phyloP scores from a whole-genome alignment of 1,140 invertebrate species.

The Drosophila nigromelanica region DNA sequence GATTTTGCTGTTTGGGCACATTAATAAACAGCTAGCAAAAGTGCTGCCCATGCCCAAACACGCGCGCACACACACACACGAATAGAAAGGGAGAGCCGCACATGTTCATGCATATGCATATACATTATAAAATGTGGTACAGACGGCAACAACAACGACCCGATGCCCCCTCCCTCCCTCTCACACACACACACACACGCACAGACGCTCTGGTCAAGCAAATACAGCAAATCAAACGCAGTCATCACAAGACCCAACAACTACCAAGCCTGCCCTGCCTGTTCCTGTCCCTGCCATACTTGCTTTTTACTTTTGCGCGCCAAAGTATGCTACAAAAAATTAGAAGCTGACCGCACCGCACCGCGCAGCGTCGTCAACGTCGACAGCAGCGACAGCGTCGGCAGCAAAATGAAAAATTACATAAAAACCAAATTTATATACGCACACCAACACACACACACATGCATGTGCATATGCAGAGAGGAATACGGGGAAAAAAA shows the following conservation, averaged over 20 bases:
- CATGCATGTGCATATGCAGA: constrained; percentile 29
- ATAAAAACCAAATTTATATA: constrained; percentile 75
- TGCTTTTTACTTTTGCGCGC: constrained; percentile 46
- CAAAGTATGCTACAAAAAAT: constrained; percentile 61
- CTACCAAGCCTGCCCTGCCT: not conserved
- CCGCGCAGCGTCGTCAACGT: constrained; percentile 12
- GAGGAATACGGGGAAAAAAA: constrained; percentile 9
- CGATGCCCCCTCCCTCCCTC: not conserved
- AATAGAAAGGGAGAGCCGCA: constrained; percentile 5
- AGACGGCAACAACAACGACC: constrained; percentile 27
- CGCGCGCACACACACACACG: constrained; percentile 1
- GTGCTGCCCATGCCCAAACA: constrained; percentile 35
- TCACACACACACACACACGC: constrained; percentile 21
- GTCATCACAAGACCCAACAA: constrained; percentile 25
- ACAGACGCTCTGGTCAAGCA: constrained; percentile 45
- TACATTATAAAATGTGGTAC: constrained; percentile 53
- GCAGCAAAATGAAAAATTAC: constrained; percentile 74
- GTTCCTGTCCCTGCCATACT: not conserved
- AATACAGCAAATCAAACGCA: constrained; percentile 59
- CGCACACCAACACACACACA: constrained; percentile 20
- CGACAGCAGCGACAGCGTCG: constrained; percentile 28
- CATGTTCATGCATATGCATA: constrained; percentile 63
- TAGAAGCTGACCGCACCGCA: constrained; percentile 44
- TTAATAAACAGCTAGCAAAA: constrained; percentile 51
- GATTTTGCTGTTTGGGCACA: constrained; percentile 32